A percentile compares a stretch with the other conserved stretches of the same genome.
phyloP scores from a whole-genome alignment of 2,113 vertebrate species.

The Macheiramphus alcinus region DNA sequence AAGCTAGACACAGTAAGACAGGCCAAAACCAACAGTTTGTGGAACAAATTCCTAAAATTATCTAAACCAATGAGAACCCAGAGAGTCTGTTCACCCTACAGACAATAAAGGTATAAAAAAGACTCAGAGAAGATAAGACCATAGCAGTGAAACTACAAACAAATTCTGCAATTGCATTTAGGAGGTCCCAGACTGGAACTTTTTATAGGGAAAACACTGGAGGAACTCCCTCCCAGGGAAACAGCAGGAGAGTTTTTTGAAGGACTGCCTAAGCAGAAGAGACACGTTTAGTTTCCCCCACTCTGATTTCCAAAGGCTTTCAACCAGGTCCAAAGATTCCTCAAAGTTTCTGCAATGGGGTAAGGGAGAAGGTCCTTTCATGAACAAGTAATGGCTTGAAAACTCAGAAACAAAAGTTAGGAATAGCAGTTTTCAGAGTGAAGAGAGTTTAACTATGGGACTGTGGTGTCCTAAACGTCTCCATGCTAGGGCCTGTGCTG shows the following conservation, averaged over 20 bases:
- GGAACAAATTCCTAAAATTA: constrained; percentile 43
- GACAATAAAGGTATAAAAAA: constrained; percentile 2
- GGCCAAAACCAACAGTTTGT: constrained; percentile 48
- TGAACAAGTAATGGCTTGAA: background rate
- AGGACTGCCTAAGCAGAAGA: background rate
- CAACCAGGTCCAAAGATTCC: background rate
- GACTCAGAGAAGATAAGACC: background rate
- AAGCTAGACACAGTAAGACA: background rate
- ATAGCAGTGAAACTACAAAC: background rate
- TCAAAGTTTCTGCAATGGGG: background rate
- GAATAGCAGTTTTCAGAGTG: background rate
- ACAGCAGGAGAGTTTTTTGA: background rate
- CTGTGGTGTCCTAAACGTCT: background rate
- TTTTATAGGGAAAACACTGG: background rate
- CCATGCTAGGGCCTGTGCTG: background rate
- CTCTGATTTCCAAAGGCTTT: background rate
- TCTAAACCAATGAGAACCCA: constrained; percentile 1
- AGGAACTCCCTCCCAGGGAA: background rate
- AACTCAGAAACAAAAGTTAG: background rate
- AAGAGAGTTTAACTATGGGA: background rate
- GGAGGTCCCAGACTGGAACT: background rate
- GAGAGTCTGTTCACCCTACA: background rate
- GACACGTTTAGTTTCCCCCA: background rate
- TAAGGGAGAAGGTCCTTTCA: background rate
- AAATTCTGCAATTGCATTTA: background rate